Conservation (phyloP, 2,888 invertebrate species). For the Temnothorax ravouxi region DNA sequence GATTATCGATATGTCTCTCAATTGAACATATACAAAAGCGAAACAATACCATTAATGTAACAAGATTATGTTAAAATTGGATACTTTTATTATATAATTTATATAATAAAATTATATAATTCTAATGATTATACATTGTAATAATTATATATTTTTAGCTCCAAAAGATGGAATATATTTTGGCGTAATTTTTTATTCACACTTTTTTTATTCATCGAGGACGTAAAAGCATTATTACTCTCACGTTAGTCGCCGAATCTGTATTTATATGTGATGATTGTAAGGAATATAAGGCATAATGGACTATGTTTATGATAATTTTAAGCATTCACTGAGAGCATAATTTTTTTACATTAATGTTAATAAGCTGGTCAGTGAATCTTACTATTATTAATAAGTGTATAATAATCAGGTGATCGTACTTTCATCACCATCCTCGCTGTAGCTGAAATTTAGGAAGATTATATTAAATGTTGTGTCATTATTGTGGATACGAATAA, state of each 20-base stretch:
- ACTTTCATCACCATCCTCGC: conserved; percentile 23
- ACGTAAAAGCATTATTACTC: conserved; percentile 57
- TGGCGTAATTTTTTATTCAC: background rate
- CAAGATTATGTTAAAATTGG: no score
- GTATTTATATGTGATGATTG: conserved; percentile 73
- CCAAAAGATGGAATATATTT: no score
- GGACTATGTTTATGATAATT: conserved; percentile 66
- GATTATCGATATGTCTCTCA: no score
- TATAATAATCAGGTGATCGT: conserved; percentile 50
- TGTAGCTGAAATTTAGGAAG: conserved; percentile 44
- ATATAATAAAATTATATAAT: no score
- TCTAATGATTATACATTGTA: no score
- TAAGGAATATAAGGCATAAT: conserved; percentile 63
- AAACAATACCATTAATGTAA: no score
- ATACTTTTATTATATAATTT: no score
- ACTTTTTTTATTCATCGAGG: background rate
- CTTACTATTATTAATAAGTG: conserved; percentile 55
- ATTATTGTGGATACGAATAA: conserved; percentile 20
- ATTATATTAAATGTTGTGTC: conserved; percentile 47
- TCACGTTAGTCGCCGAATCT: conserved; percentile 64
- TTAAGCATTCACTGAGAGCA: conserved; percentile 63
- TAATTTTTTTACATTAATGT: conserved; percentile 77
- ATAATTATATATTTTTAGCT: no score
- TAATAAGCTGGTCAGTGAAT: conserved; percentile 75
- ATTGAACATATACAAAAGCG: no score